Base-by-base conservation (phyloP, 37 sponge, comb jelly and placozoan genomes). In the Tethya wilhelma region DNA sequence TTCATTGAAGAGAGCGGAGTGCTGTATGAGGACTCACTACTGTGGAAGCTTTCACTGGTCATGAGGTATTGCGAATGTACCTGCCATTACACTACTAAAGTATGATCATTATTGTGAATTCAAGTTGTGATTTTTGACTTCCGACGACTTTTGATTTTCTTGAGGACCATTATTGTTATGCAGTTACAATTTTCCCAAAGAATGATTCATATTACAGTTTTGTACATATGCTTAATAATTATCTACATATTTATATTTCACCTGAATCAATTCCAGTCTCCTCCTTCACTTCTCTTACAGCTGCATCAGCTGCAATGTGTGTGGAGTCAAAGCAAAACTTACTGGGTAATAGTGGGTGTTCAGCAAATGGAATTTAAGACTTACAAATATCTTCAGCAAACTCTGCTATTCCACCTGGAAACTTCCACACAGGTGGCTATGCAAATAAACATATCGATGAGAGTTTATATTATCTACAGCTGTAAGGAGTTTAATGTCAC, bases 331-430 rank as follows among this genome's bases (percentile, higher is more conserved):
- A 8, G 5, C 38, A 67, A 20, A 20, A 4, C 5, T 20, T 67
- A 3, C 26, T 71, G 72, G 53, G 44, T 9, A 2, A 45, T 43
- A 9, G 72, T 17, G 28, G 25, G 25, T 8, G 53, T 4, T 4
- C 53, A 9, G 9, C 9, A 19, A 49, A 19, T 49, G 14, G 9
- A n/a, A 26, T 62, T 20, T 62, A 62, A 26, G 64, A 59, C 64
- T 66, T 69, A 91, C 92, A 72, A 32, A 94, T 90, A 32, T 91
- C 85, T 66, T 94, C 95, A 38, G 80, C 88, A 78, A 64, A 76
- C 6, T 94, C 91, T 32, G 89, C 75, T 19, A 90, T 22, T 19
- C 95, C 95, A 40, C 95, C 95, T 30, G 95, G 95, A 77, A 94
- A 94, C 78, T 94, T 94, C 95, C 95, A 94, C 28, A 59, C 0